Base-by-base conservation (phyloP, 2,113 vertebrate species). In the Barbus barbus region DNA sequence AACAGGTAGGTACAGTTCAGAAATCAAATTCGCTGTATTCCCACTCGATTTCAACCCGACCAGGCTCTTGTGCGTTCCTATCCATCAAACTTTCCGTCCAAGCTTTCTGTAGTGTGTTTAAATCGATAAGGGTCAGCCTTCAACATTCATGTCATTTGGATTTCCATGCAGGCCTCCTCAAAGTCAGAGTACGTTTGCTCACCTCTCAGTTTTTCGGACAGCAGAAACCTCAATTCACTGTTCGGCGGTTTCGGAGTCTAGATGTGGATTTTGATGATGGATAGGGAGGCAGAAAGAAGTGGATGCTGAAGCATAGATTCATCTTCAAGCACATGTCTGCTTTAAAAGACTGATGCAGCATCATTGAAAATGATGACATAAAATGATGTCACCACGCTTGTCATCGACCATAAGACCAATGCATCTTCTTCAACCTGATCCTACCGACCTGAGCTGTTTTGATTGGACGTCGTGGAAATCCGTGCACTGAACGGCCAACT, bases 111-210 rank as follows among this genome's bases (percentile, higher is more conserved):
- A 65, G 61, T 65, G 28, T 38, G 20, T 12, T 38, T 38, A 38
- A 71, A 71, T 12, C 67, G 1, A 71, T 38, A 71, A 9, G 12
- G 9, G 33, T 38, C 67, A 71, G 38, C 24, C 56, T 86, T 76
- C 79, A 81, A 38, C 3, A 3, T 44, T 65, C 72, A 24, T 85
- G 61, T 78, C 82, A 83, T 82, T 63, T 78, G 58, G 69, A 80
- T 88, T 76, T 74, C 60, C 51, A 75, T 89, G 86, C 88, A 48
- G 89, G 86, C 88, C 84, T 92, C 89, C 88, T 88, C 91, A 89
- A 91, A 91, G 92, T 93, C 93, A 92, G 88, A 90, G 82, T 90
- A 85, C 85, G 89, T 94, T 91, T 91, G 87, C 85, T 88, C 78
- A 83, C 78, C 90, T 91, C 88, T 93, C 91, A 89, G 86, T 91